Evolutionary conservation across 2,113 vertebrate species (phyloP), one percentile per base, ranked within the genome.

Genomic region (Lynx canadensis): DNA sequence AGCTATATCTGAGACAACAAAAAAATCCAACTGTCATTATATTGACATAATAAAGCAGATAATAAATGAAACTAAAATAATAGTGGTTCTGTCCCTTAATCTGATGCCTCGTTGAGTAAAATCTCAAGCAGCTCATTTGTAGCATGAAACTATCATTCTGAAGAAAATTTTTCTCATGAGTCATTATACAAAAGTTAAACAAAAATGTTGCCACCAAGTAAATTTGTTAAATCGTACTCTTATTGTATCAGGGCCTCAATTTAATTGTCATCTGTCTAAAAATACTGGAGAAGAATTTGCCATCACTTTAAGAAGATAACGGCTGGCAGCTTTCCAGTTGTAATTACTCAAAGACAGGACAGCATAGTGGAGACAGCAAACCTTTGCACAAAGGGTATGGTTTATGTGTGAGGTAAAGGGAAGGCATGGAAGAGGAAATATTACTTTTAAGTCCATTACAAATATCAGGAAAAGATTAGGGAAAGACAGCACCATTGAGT

Each of bases 281-380:
- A 96, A 98, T 93, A 97, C 78, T n/a, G 92, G 48, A 65, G 69
- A 95, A 71, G 86, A 98, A 96, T 84, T 90, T 96, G 74, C 79
- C 63, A 52, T 92, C 91, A 73, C 45, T 90, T 87, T 94, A 84
- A 89, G 81, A 97, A 83, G 60, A 91, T 74, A 95, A 96, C 74
- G 74, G 78, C 48, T 57, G 96, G 76, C 57, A 36, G 65, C 78
- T 84, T 85, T 97, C 91, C 94, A 96, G 71, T 65, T 78, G 16
- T 66, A 95, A 92, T 92, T 97, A 95, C 65, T 94, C 86, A 38
- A 93, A 96, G 79, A 96, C 66, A 96, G 41, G 89, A 98, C 11
- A 50, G 89, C 92, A 78, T 48, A 92, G 79, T 96, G 79, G 78
- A 50, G 94, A 60, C 55, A 36, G 38, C 50, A 96, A 92, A 78